phyloP scores from a whole-genome alignment of 1,140 invertebrate genomes.

The Agrypnia vestita region DNA sequence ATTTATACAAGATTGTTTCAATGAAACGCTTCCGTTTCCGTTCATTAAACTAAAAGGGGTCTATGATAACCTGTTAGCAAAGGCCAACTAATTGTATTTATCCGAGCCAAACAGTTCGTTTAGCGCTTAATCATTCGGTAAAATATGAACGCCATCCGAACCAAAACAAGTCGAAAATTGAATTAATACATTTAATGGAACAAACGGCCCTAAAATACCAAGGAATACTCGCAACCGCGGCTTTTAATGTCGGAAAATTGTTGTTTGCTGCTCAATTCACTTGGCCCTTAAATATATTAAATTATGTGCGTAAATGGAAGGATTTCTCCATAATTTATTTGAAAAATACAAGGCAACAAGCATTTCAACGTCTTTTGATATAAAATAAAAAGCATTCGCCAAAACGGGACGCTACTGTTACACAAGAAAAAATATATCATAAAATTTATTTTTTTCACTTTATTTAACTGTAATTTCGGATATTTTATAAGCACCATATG shows the following conservation, averaged over 20 bases:
- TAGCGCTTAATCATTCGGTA: conserved; percentile 19
- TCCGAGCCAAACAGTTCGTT: conserved; percentile 18
- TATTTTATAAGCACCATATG: too few relatives aligned
- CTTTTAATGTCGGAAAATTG: neutral
- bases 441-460: too few relatives aligned
- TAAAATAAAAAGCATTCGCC: too few relatives aligned
- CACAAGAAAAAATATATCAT: too few relatives aligned
- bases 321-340: too few relatives aligned
- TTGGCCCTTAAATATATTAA: too few relatives aligned
- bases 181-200: conserved; percentile 21
- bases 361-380: too few relatives aligned
- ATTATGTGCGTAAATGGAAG: too few relatives aligned
- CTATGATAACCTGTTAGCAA: conserved; percentile 12
- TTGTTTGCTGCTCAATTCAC: neutral
- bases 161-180: conserved; percentile 26
- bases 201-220: neutral
- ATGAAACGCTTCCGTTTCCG: conserved; percentile 16
- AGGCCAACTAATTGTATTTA: conserved; percentile 35
- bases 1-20: neutral
- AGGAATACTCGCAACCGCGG: neutral
- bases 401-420: too few relatives aligned
- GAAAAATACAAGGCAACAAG: too few relatives aligned
- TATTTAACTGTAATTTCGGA: too few relatives aligned
- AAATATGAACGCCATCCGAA: conserved; percentile 32
- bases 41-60: conserved; percentile 31